These are phyloP conservation scores for Papilio demoleus DNA, from an alignment of 2,888 invertebrate species.

Conservation along the genomic window DNA sequence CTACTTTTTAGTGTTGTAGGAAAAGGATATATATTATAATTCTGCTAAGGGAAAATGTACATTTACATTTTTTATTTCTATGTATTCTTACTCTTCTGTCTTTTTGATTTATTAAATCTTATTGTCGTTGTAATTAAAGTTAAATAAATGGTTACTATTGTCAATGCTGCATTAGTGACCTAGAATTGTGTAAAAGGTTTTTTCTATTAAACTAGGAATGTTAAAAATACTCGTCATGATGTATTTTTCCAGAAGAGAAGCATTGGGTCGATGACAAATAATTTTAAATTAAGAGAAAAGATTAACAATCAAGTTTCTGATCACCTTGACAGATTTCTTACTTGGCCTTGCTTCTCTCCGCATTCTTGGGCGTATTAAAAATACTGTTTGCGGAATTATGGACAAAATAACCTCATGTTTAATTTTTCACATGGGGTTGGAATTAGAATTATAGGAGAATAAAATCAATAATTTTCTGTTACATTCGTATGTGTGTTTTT, in stretches of 20 bases:
- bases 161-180: too few relatives aligned
- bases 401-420: background rate
- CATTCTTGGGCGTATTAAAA: conserved; percentile 3
- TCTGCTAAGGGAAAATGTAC: background rate
- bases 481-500: too few relatives aligned
- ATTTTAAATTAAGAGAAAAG: conserved; percentile 7
- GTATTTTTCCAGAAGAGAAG: background rate
- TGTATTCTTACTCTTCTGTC: too few relatives aligned
- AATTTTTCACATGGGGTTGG: background rate
- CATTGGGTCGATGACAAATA: background rate
- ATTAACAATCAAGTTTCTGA: conserved; percentile 10
- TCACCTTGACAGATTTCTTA: conserved; percentile 7
- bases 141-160: too few relatives aligned
- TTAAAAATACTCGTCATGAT: too few relatives aligned
- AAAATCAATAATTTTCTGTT: background rate
- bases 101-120: too few relatives aligned
- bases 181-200: too few relatives aligned
- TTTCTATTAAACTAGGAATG: too few relatives aligned
- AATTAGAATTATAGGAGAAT: background rate
- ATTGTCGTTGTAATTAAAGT: too few relatives aligned
- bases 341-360: conserved; percentile 15
- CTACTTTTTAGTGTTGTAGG: background rate
- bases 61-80: too few relatives aligned
- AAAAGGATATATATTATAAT: conserved; percentile 3
- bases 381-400: background rate